Evolutionary conservation across 1,140 invertebrate species (phyloP).

Genomic region (Drosophila malerkotliana): DNA sequence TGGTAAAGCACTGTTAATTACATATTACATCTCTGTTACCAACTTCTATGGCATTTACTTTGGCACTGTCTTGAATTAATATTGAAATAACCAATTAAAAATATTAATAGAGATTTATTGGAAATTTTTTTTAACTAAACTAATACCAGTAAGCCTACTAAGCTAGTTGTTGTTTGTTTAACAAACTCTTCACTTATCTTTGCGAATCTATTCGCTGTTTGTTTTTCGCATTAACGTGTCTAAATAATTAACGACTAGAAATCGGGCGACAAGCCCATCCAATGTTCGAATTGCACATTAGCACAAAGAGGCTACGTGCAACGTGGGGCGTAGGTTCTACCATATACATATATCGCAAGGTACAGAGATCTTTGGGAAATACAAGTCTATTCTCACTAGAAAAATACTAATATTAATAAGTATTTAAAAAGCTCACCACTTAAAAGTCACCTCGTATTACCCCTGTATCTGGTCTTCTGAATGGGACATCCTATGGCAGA

Average conservation of each 20-base stretch:
- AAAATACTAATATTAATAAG: not conserved
- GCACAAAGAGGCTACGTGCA: conserved; percentile 26
- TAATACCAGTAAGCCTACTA: no score
- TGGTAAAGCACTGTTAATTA: not conserved
- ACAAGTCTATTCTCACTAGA: not conserved
- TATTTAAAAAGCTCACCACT: no score
- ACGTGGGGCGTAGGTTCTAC: conserved; percentile 2
- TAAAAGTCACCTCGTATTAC: no score
- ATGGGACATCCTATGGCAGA: conserved; percentile 9
- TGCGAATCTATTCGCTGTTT: conserved; percentile 15
- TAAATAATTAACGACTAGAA: conserved; percentile 35
- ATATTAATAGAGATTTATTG: no score
- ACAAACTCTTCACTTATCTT: conserved; percentile 12
- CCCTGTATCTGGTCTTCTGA: no score
- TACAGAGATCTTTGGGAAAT: not conserved
- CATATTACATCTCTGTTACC: no score
- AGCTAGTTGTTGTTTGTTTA: not conserved
- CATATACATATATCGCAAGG: no score
- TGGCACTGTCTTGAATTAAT: not conserved
- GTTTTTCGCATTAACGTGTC: conserved; percentile 19
- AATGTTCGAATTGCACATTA: conserved; percentile 11
- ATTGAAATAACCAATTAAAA: not conserved
- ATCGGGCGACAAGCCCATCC: conserved; percentile 12
- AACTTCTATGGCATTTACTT: not conserved
- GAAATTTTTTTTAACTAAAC: no score